Evolutionary conservation across 2,888 invertebrate genomes (phyloP), one percentile per base, ranked within the genome.

Genomic region (Agrotis segetum): DNA sequence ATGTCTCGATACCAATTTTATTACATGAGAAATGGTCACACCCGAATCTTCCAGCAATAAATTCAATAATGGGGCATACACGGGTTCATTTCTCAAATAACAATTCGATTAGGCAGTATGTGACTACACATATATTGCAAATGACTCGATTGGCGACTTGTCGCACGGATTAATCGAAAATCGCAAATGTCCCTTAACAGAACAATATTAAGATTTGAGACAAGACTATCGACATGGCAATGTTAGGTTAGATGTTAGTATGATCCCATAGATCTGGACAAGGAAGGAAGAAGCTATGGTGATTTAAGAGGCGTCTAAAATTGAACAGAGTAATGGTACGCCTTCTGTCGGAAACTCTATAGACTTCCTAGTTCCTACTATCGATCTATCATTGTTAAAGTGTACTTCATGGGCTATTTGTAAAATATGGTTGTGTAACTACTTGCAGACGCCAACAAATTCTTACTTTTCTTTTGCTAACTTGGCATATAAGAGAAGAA

Each of bases 301-400:
- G 16, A 14, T 21, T 44, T 46, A 74, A 74, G 49, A 34, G 21
- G 56, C 44, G n/a, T 67, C 47, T 44, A 4, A 55, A 66, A 49
- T 72, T 29, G 47, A 44, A 24, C 0, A 4, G 3, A 74, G 47
- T 50, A 49, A 67, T 46, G 67, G 50, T 19, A 17, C 13, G 14
- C 46, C 14, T 50, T 19, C 17, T 17, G 55, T 75, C 67, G 67
- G 75, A 67, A 74, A 44, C 67, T 50, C 3, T 3, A 75, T 17
- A 14, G 16, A 46, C 50, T 72, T 58, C 50, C 75, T 58, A 50
- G 56, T 67, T 58, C 21, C 16, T 50, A 56, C 34, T 40, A 67
- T 56, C 67, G 19, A 75, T 73, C 34, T 17, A 67, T 67, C 76
- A 68, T 75, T 75, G 50, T 73, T 73, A 75, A 72, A 72, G 68